Base-by-base conservation (phyloP, 2,113 vertebrate species). In the Calidris pygmaea region DNA sequence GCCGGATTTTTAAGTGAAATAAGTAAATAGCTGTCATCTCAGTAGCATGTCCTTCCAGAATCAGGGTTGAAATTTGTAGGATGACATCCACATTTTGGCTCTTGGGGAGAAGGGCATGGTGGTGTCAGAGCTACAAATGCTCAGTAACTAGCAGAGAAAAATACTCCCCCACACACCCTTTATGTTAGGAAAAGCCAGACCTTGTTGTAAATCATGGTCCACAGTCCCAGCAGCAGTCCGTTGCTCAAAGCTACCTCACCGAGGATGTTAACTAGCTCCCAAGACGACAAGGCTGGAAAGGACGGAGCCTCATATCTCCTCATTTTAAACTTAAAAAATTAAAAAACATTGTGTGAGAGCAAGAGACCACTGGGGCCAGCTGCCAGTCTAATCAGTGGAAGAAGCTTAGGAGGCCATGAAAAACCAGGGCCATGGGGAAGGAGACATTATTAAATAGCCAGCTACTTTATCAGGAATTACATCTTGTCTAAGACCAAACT, bases 351-450 rank as follows among this genome's bases (percentile, higher is more conserved):
- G 9, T 34, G 29, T 52, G 29, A 41, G 34, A 58, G 48, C 4
- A 32, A 68, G 41, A 68, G 52, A 41, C 14, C 30, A 39, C 47
- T 60, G 72, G 39, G 27, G 11, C 7, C 14, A 79, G 41, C 29
- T 83, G 32, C 48, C 14, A 12, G 30, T 34, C 30, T 59, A 10
- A 53, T 48, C 14, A 18, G 41, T 74, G 60, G 47, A 74, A 84
- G 41, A 68, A 74, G 29, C 29, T 70, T 63, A 63, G 41, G n/a
- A 63, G 10, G 37, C 24, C 79, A 24, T 26, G 34, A 56, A 68
- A 63, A 41, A 35, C 0, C 8, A 41, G 27, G 24, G 13, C 52
- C 5, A 8, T 0, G 1, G 13, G 41, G 23, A 60, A 73, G 24
- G 12, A 60, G 13, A 21, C 6, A 14, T 77, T 62, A 53, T 41